phyloP scores from a whole-genome alignment of 2,113 vertebrate species.

The Brienomyrus brachyistius region DNA sequence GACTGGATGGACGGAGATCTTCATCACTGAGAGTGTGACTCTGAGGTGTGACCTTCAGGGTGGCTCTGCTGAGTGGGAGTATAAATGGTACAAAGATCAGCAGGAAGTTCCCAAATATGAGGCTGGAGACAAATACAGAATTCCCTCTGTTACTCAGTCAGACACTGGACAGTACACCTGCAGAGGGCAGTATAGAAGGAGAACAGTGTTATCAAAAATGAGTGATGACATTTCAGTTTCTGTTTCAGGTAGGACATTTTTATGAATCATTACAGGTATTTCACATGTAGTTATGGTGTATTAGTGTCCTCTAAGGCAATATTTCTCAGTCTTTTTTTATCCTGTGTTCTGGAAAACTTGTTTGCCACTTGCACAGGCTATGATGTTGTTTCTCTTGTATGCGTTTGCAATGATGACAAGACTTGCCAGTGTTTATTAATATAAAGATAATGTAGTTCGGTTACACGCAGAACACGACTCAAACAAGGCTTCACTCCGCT shows the following conservation, averaged over 20 bases:
- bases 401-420: too few species aligned
- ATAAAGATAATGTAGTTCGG: too few species aligned
- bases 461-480: too few species aligned
- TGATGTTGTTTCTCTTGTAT: too few species aligned
- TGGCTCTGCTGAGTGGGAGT: neutral
- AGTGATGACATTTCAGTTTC: neutral
- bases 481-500: too few species aligned
- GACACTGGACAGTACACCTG: neutral
- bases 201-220: neutral
- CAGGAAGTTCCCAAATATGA: neutral
- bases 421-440: too few species aligned
- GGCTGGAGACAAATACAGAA: neutral
- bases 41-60: neutral
- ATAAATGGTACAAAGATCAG: neutral
- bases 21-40: neutral
- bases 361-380: too few species aligned
- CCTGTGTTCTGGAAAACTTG: too few species aligned
- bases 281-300: neutral
- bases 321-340: too few species aligned
- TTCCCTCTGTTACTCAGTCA: neutral
- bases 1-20: neutral
- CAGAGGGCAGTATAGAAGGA: neutral
- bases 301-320: too few species aligned
- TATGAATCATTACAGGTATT: neutral
- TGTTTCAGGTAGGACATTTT: neutral